These are phyloP conservation scores for Agrilus cyanescens DNA, from an alignment of 2,888 invertebrate genomes.

Conservation along the genomic window DNA sequence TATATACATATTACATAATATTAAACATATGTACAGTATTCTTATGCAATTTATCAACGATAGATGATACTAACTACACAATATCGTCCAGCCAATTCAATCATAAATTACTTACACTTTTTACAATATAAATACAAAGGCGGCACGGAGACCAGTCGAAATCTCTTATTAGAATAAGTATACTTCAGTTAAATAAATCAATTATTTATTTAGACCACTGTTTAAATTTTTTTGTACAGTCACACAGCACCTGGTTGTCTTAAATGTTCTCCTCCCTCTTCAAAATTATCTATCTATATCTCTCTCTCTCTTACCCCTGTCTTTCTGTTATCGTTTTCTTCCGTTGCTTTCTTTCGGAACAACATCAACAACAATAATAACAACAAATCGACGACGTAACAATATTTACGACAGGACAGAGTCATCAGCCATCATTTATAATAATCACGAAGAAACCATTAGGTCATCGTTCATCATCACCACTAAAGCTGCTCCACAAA, in stretches of 20 bases:
- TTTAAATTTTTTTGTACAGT: no score
- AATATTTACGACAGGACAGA: neutral
- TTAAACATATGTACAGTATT: slow-evolving; percentile 34
- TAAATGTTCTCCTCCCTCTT: no score
- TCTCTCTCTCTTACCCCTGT: no score
- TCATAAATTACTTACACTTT: slow-evolving; percentile 25
- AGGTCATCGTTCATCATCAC: slow-evolving; percentile 25
- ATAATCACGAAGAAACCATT: slow-evolving; percentile 5
- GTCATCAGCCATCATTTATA: no score
- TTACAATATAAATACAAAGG: slow-evolving; percentile 22
- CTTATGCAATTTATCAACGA: slow-evolving; percentile 19
- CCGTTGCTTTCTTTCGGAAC: no score
- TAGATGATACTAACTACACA: slow-evolving; percentile 11
- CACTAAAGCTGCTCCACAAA: slow-evolving; percentile 94
- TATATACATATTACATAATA: slow-evolving; percentile 15
- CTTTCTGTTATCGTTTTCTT: no score
- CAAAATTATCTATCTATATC: no score
- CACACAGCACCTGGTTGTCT: no score
- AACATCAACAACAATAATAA: neutral
- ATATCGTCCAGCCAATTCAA: slow-evolving; percentile 20
- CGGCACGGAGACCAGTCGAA: slow-evolving; percentile 13
- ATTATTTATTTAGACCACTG: slow-evolving; percentile 7
- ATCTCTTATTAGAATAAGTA: slow-evolving; percentile 15
- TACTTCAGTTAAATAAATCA: slow-evolving; percentile 15
- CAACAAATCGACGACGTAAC: neutral